Conservation (phyloP, 2,888 invertebrate genomes). For the Melieria picta region DNA sequence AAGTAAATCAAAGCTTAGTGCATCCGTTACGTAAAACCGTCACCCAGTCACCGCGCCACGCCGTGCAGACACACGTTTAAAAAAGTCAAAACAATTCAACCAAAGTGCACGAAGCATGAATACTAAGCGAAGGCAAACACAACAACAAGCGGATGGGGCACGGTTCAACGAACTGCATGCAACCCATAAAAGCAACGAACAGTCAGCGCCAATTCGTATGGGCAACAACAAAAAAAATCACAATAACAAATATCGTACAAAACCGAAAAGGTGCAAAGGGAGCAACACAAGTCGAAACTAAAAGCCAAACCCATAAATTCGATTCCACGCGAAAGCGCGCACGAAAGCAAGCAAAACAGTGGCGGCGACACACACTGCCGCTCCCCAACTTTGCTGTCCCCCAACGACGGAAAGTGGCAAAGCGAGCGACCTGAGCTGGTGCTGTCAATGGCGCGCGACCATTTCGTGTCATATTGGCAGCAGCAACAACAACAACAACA, state of each 20-base stretch:
- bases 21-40: constrained; percentile 7
- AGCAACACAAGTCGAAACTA: constrained; percentile 25
- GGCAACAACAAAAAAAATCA: neutral
- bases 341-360: neutral
- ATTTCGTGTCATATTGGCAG: neutral
- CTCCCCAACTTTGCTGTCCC: neutral
- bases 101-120: constrained; percentile 18
- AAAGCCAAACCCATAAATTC: constrained; percentile 33
- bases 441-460: neutral
- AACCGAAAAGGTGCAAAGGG: neutral
- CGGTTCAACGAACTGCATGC: constrained; percentile 24
- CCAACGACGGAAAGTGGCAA: neutral
- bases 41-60: neutral
- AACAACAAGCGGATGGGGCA: constrained; percentile 6
- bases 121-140: neutral
- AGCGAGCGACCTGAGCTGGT: neutral
- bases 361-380: neutral
- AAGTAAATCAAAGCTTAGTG: constrained; percentile 23
- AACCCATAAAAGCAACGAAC: no score
- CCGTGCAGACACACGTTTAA: constrained; percentile 1
- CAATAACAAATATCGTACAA: neutral
- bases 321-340: constrained; percentile 16
- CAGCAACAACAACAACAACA: no score
- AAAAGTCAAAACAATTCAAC: constrained; percentile 32
- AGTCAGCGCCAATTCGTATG: no score